Evolutionary conservation across 1,140 invertebrate species (phyloP).

Genomic region (Macrocentrus cingulum): DNA sequence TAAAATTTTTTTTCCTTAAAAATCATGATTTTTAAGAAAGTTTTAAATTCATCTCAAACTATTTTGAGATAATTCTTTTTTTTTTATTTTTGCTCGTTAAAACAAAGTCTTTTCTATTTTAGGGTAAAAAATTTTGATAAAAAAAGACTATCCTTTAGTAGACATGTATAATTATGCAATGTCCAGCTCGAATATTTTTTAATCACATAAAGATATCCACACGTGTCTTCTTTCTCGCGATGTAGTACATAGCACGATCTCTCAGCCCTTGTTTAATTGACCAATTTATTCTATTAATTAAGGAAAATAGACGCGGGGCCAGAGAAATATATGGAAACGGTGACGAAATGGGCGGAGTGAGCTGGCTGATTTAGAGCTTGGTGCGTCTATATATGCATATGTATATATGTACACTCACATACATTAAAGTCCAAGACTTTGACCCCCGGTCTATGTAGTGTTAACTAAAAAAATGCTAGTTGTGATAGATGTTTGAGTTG

Average conservation of each 20-base stretch:
- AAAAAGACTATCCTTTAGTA: too few species aligned
- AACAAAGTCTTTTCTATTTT: too few species aligned
- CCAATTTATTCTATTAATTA: slow-evolving; percentile 30
- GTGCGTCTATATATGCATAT: slow-evolving; percentile 3
- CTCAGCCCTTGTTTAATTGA: slow-evolving; percentile 23
- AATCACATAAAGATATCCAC: background rate
- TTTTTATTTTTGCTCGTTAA: too few species aligned
- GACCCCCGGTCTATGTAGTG: background rate
- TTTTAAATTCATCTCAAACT: too few species aligned
- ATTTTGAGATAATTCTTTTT: too few species aligned
- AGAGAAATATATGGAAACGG: slow-evolving; percentile 2
- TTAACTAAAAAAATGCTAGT: slow-evolving; percentile 11
- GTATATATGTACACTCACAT: too few species aligned
- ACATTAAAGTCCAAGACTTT: background rate
- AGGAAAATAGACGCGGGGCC: background rate
- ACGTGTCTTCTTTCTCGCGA: background rate
- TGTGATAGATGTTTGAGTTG: too few species aligned
- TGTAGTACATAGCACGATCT: background rate
- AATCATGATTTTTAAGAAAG: too few species aligned
- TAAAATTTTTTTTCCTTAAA: too few species aligned
- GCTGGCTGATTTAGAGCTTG: slow-evolving; percentile 9
- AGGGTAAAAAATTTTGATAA: too few species aligned
- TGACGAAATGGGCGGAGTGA: slow-evolving; percentile 23
- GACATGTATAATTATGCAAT: too few species aligned
- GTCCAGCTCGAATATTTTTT: background rate